Evolutionary conservation across 2,113 vertebrate species (phyloP).

Genomic region (Pteropus alecto): DNA sequence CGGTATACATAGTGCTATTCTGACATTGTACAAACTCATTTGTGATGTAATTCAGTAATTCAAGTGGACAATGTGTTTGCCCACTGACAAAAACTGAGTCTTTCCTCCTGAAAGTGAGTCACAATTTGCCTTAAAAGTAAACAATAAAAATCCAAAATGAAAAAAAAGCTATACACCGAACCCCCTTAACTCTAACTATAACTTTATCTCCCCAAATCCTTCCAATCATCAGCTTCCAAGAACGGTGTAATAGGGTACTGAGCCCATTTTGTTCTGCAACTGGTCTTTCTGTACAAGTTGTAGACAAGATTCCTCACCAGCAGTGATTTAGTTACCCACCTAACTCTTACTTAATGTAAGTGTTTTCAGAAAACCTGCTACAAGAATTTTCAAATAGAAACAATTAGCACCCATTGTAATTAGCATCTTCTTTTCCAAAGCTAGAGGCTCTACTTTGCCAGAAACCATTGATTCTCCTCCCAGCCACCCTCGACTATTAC

Average conservation of each 20-base stretch:
- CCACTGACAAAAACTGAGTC: conserved; percentile 7
- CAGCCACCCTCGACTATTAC: background rate
- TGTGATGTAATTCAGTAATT: conserved; percentile 11
- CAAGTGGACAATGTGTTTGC: conserved; percentile 11
- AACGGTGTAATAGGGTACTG: conserved; percentile 35
- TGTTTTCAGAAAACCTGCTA: conserved; percentile 80
- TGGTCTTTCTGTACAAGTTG: background rate
- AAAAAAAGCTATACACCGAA: background rate
- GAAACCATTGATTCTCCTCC: conserved; percentile 59
- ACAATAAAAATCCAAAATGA: conserved; percentile 26
- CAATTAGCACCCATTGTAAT: conserved; percentile 82
- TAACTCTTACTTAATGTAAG: conserved; percentile 79
- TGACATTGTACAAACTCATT: conserved; percentile 18
- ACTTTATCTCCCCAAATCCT: conserved; percentile 31
- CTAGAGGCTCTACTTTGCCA: conserved; percentile 67
- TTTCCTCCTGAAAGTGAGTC: conserved; percentile 29
- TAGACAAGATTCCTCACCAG: conserved; percentile 46
- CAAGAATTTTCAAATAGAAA: conserved; percentile 83
- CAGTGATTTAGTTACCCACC: conserved; percentile 69
- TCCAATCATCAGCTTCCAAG: conserved; percentile 54
- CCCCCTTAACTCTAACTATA: conserved; percentile 31
- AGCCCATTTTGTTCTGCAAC: conserved; percentile 55
- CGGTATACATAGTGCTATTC: background rate
- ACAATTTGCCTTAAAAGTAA: conserved; percentile 45
- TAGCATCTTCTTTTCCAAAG: conserved; percentile 78